These are phyloP conservation scores for Marcusenius ussheri DNA, from an alignment of 2,113 vertebrate genomes.

Conservation along the genomic window DNA sequence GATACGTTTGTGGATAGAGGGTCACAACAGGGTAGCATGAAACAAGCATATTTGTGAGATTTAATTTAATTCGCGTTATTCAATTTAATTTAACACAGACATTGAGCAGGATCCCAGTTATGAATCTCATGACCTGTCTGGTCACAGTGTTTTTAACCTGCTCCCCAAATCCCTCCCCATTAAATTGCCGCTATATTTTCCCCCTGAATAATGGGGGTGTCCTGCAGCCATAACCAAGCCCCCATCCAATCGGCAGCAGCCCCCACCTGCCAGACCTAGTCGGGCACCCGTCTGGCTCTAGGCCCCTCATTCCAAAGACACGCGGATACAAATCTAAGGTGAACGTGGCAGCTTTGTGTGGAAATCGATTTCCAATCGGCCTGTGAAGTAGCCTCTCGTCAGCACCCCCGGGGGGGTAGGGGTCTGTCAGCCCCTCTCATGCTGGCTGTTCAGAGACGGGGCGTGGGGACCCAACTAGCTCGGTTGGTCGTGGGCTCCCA, in stretches of 20 bases:
- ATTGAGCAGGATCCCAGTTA: not conserved
- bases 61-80: not conserved
- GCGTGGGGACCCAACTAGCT: not conserved
- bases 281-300: conserved; percentile 22
- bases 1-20: not conserved
- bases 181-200: conserved; percentile 47
- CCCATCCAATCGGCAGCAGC: conserved; percentile 35
- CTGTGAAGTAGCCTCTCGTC: conserved; percentile 34
- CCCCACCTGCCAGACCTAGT: conserved; percentile 18
- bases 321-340: conserved; percentile 37
- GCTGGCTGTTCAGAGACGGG: not conserved
- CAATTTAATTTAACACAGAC: not conserved
- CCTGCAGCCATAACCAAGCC: conserved; percentile 46
- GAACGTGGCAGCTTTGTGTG: conserved; percentile 29
- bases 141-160: conserved; percentile 23
- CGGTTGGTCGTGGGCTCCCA: not conserved
- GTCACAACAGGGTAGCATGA: not conserved
- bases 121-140: not conserved
- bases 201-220: conserved; percentile 47
- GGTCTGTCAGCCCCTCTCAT: conserved; percentile 45
- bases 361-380: conserved; percentile 46
- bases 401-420: conserved; percentile 50
- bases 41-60: not conserved
- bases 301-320: conserved; percentile 35
- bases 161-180: not conserved